Conservation (phyloP, 2,797 vertebrate species). For the Ispidina picta region DNA sequence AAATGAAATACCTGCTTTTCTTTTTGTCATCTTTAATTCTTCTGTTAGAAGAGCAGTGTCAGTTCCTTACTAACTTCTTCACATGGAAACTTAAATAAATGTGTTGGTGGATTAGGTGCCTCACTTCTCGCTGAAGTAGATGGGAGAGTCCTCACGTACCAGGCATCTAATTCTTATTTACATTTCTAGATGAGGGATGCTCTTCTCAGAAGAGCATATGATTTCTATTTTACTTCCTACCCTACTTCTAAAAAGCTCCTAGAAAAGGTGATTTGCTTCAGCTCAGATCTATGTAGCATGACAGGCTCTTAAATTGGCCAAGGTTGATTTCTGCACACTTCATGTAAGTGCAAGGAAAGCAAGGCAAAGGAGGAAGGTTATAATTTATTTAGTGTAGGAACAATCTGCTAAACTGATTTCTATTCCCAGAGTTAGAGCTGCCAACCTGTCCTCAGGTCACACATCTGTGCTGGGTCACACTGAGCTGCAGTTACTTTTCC, state of each 20-base stretch:
- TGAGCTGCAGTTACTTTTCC: too few species aligned
- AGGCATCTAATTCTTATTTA: neutral
- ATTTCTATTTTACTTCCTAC: neutral
- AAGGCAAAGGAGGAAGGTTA: neutral
- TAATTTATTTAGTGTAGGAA: neutral
- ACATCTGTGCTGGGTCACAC: neutral
- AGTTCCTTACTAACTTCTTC: neutral
- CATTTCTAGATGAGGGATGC: neutral
- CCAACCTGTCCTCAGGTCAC: neutral
- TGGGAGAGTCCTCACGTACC: neutral
- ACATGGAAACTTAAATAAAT: neutral
- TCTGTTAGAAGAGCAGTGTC: neutral
- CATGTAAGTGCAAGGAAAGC: neutral
- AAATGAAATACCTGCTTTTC: neutral
- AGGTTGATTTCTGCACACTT: neutral
- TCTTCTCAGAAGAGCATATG: neutral
- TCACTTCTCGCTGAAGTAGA: neutral
- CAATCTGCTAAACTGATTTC: neutral
- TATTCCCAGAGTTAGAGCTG: neutral
- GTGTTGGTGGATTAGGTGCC: neutral
- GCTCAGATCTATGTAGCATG: neutral
- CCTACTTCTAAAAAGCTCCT: neutral
- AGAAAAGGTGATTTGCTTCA: neutral
- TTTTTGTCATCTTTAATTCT: neutral
- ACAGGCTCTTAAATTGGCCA: neutral